A percentile compares a stretch with the other conserved stretches of the same genome.
Evolutionary conservation across 2,888 invertebrate species (phyloP).

Genomic region (Macrophya annulata): DNA sequence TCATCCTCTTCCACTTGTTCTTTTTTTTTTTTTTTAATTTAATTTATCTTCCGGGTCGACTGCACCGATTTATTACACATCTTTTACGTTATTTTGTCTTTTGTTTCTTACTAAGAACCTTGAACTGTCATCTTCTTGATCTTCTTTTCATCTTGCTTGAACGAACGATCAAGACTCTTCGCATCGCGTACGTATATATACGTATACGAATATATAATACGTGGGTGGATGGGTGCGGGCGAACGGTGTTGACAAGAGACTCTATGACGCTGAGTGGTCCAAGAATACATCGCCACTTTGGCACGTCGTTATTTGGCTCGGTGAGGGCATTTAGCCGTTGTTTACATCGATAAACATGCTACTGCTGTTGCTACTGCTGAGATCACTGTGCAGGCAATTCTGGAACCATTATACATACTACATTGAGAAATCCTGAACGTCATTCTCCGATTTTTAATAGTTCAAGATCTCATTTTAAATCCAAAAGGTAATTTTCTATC

Average conservation of each 20-base stretch:
- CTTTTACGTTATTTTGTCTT: background rate
- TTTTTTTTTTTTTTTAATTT: background rate
- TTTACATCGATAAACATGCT: conserved; percentile 76
- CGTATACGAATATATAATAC: background rate
- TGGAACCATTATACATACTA: conserved; percentile 4
- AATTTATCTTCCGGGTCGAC: background rate
- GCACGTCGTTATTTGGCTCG: conserved; percentile 64
- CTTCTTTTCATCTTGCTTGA: background rate
- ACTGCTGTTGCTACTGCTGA: conserved; percentile 58
- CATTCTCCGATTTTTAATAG: no score
- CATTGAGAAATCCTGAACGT: background rate
- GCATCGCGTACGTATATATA: background rate
- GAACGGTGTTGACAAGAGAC: conserved; percentile 61
- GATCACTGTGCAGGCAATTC: background rate
- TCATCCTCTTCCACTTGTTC: background rate
- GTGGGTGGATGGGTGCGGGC: conserved; percentile 55
- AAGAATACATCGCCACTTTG: conserved; percentile 76
- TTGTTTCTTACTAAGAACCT: background rate
- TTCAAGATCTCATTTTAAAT: no score
- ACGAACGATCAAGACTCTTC: background rate
- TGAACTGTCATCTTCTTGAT: conserved; percentile 13
- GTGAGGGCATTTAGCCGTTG: conserved; percentile 71
- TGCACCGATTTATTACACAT: background rate
- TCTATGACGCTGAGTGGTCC: conserved; percentile 73
- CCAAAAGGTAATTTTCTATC: no score